phyloP scores from a whole-genome alignment of 2,113 vertebrate genomes.

The Upupa epops region DNA sequence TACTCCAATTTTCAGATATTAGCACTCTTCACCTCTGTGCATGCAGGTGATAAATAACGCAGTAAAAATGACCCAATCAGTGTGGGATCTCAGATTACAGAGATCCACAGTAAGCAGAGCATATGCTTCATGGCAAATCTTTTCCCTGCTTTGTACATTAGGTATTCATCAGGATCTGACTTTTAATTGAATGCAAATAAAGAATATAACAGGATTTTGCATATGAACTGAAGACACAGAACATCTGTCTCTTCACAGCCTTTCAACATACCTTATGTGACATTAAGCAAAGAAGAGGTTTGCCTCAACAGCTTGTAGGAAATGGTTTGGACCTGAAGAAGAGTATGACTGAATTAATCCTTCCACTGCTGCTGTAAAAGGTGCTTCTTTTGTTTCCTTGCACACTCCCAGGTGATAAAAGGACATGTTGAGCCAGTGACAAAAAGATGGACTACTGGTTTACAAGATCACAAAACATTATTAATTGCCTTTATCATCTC shows the following conservation, averaged over 20 bases:
- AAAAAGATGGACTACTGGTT: constrained; percentile 46
- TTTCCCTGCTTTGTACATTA: constrained; percentile 28
- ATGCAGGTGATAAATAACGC: background rate
- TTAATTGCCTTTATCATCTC: constrained; percentile 32
- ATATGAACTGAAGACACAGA: constrained; percentile 57
- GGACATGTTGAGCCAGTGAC: constrained; percentile 27
- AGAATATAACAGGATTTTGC: constrained; percentile 58
- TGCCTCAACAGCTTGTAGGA: constrained; percentile 49
- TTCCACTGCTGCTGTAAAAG: constrained; percentile 25
- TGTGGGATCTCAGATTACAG: background rate
- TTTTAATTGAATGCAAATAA: constrained; percentile 66
- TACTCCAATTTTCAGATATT: background rate
- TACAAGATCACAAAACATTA: constrained; percentile 58
- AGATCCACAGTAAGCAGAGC: background rate
- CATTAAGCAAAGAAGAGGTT: constrained; percentile 49
- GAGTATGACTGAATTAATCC: constrained; percentile 20
- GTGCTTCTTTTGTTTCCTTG: background rate
- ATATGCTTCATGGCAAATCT: constrained; percentile 41
- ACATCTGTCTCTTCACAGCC: constrained; percentile 57
- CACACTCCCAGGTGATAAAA: constrained; percentile 26
- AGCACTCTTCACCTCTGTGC: background rate
- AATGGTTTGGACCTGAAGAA: background rate
- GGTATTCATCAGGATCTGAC: constrained; percentile 49
- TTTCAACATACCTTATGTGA: constrained; percentile 49
- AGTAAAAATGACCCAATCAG: background rate